Percentiles rank a stretch among this genome's conserved stretches.
phyloP scores from a whole-genome alignment of 2,888 invertebrate species.

The Anoplius nigerrimus region DNA sequence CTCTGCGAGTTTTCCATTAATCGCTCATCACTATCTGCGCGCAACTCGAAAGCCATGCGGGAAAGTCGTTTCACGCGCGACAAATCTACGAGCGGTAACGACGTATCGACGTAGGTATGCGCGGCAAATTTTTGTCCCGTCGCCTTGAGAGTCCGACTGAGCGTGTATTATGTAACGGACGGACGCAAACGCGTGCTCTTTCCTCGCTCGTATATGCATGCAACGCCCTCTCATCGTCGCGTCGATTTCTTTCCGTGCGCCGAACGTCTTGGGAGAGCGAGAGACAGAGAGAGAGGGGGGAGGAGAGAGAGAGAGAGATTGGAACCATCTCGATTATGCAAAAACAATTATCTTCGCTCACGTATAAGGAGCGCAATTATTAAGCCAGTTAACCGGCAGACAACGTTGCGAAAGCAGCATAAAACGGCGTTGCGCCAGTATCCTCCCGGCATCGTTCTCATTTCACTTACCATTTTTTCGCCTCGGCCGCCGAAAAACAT shows the following conservation, averaged over 20 bases:
- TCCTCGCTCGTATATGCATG: too few species aligned
- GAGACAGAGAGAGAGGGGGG: slow-evolving; percentile 17
- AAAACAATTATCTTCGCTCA: slow-evolving; percentile 58
- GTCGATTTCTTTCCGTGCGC: slow-evolving; percentile 38
- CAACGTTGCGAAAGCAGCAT: slow-evolving; percentile 48
- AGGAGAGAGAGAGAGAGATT: slow-evolving; percentile 32
- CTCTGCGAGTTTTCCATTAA: too few species aligned
- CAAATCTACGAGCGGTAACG: too few species aligned
- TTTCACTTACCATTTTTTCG: slow-evolving; percentile 23
- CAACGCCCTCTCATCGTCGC: neutral
- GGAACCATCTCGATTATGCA: slow-evolving; percentile 54
- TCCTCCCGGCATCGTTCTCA: slow-evolving; percentile 1
- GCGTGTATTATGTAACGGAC: too few species aligned
- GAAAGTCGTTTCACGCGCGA: too few species aligned
- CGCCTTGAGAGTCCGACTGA: too few species aligned
- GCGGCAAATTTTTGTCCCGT: neutral
- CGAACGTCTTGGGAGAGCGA: too few species aligned
- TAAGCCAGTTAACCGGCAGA: slow-evolving; percentile 49
- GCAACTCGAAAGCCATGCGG: too few species aligned
- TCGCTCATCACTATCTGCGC: too few species aligned
- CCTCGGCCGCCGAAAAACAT: slow-evolving; percentile 11
- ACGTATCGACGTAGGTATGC: neutral
- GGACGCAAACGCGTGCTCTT: too few species aligned
- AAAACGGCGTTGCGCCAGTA: slow-evolving; percentile 30
- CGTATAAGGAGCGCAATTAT: slow-evolving; percentile 62